Conservation (phyloP, 2,888 invertebrate genomes). For the Microlaimidae sp. region DNA sequence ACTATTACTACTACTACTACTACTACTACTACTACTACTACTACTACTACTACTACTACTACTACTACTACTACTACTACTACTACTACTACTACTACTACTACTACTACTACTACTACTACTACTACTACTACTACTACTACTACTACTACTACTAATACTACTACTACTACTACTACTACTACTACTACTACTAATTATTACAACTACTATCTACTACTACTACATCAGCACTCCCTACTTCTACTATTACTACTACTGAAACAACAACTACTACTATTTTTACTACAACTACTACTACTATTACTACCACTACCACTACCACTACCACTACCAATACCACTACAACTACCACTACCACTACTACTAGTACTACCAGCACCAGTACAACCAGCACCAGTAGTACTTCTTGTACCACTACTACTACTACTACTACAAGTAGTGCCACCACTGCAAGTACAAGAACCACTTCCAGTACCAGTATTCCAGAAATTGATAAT, state of each 20-base stretch:
- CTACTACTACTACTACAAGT: conserved; percentile 13
- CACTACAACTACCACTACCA: conserved; percentile 15
- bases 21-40: background rate
- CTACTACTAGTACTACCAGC: conserved; percentile 14
- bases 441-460: conserved; percentile 11
- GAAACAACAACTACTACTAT: conserved; percentile 14
- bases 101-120: background rate
- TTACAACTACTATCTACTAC: conserved; percentile 11
- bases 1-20: background rate
- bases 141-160: too few species aligned
- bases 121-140: background rate
- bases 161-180: too few species aligned
- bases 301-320: conserved; percentile 12
- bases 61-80: background rate
- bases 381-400: conserved; percentile 14
- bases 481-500: conserved; percentile 9
- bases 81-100: background rate
- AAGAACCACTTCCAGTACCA: conserved; percentile 13
- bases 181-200: too few species aligned
- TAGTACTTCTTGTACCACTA: conserved; percentile 14
- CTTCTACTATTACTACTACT: conserved; percentile 14
- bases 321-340: too few species aligned
- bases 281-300: conserved; percentile 14
- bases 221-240: conserved; percentile 14
- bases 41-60: background rate